phyloP scores from a whole-genome alignment of 1,140 invertebrate genomes.

The Papilio machaon region DNA sequence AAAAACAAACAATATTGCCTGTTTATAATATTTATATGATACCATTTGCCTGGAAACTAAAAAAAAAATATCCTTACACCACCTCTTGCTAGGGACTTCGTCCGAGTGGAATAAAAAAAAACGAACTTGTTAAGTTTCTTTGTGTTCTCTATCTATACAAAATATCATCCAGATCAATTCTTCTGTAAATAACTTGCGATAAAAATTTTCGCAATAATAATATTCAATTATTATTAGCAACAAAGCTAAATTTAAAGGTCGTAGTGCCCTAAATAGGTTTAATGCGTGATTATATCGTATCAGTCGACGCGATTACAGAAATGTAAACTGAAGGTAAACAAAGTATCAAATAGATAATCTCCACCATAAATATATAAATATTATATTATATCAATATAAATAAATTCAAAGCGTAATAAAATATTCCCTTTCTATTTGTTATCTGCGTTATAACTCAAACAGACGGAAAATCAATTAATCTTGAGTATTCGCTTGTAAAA shows the following conservation, averaged over 20 bases:
- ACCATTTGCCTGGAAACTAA: no score
- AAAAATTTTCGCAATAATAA: no score
- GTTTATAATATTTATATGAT: no score
- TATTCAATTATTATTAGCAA: no score
- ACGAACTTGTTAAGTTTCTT: no score
- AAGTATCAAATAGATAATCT: slow-evolving; percentile 27
- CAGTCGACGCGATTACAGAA: slow-evolving; percentile 3
- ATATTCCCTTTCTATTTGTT: neutral
- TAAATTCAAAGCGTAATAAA: neutral
- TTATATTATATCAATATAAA: slow-evolving; percentile 19
- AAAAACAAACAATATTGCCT: no score
- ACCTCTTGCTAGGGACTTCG: no score
- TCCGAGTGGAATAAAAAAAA: no score
- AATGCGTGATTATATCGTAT: neutral
- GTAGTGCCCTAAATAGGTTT: neutral
- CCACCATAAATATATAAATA: neutral
- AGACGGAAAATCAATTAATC: neutral
- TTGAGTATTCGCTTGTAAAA: neutral
- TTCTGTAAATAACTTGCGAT: no score
- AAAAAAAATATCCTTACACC: no score
- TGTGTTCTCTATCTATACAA: no score
- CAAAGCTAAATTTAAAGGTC: neutral
- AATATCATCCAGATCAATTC: no score
- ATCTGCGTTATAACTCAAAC: neutral
- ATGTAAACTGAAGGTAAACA: slow-evolving; percentile 11